phyloP scores from a whole-genome alignment of 2,113 vertebrate species.

The Pterophyllum scalare region DNA sequence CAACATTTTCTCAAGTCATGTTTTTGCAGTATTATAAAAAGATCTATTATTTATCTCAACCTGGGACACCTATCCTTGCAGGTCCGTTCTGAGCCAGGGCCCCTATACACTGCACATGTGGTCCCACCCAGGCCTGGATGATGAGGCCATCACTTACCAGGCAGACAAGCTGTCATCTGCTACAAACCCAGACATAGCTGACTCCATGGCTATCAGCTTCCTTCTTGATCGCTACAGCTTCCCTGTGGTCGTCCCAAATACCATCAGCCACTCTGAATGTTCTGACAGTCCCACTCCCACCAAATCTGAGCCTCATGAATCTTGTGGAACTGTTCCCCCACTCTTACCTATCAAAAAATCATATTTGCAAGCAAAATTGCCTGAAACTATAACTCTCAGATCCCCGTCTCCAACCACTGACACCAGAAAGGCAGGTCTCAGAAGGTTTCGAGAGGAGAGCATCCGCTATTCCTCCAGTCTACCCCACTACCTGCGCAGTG shows the following conservation, averaged over 20 bases:
- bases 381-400: neutral
- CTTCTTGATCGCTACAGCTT: constrained; percentile 81
- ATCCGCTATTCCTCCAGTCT: constrained; percentile 73
- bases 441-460: constrained; percentile 70
- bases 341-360: neutral
- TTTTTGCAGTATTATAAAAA: neutral
- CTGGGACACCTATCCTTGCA: constrained; percentile 16
- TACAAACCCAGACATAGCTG: constrained; percentile 77
- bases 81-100: constrained; percentile 80
- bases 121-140: constrained; percentile 71
- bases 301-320: neutral
- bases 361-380: neutral
- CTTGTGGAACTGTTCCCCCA: neutral
- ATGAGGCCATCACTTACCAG: constrained; percentile 76
- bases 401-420: neutral
- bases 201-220: constrained; percentile 82
- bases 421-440: constrained; percentile 31
- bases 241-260: constrained; percentile 79
- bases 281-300: neutral
- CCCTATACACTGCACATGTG: constrained; percentile 82
- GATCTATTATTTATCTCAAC: neutral
- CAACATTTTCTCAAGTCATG: neutral
- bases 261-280: neutral
- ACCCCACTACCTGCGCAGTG: constrained; percentile 75
- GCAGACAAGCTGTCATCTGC: constrained; percentile 82